phyloP scores from a whole-genome alignment of 2,797 vertebrate species.

The Remorina albescens region DNA sequence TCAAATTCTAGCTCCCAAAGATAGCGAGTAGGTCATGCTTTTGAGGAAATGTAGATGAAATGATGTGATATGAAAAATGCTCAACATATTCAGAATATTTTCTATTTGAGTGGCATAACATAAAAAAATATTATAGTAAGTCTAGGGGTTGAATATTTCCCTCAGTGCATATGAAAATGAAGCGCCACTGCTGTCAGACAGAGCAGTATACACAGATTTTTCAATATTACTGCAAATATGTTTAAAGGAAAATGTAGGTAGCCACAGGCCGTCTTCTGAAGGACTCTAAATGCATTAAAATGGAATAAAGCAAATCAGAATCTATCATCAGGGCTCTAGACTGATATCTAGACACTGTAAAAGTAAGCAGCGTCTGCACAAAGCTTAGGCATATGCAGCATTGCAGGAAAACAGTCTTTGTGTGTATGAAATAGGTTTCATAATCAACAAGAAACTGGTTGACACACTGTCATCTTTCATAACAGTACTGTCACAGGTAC shows the following conservation, averaged over 20 bases:
- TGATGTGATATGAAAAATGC: neutral
- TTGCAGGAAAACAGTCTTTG: conserved; percentile 41
- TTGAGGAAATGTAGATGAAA: conserved; percentile 7
- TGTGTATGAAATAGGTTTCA: conserved; percentile 72
- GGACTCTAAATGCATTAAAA: neutral
- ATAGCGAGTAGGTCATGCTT: conserved; percentile 5
- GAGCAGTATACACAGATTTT: neutral
- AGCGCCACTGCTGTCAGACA: neutral
- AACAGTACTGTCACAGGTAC: conserved; percentile 70
- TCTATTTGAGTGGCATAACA: neutral
- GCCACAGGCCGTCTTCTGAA: neutral
- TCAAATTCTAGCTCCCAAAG: conserved; percentile 7
- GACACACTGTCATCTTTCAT: conserved; percentile 71
- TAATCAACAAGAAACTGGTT: conserved; percentile 72
- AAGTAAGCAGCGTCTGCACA: conserved; percentile 18
- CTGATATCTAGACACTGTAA: conserved; percentile 18
- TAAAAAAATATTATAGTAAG: neutral
- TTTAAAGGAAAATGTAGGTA: neutral
- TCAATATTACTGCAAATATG: neutral
- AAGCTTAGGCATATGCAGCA: conserved; percentile 33
- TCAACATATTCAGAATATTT: conserved; percentile 4
- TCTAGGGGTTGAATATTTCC: neutral
- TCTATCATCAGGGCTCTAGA: neutral
- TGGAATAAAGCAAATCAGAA: conserved; percentile 2
- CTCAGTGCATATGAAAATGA: neutral